Evolutionary conservation across 2,888 invertebrate genomes (phyloP), one percentile per base, ranked within the genome.

Genomic region (Calephelis perditalis): DNA sequence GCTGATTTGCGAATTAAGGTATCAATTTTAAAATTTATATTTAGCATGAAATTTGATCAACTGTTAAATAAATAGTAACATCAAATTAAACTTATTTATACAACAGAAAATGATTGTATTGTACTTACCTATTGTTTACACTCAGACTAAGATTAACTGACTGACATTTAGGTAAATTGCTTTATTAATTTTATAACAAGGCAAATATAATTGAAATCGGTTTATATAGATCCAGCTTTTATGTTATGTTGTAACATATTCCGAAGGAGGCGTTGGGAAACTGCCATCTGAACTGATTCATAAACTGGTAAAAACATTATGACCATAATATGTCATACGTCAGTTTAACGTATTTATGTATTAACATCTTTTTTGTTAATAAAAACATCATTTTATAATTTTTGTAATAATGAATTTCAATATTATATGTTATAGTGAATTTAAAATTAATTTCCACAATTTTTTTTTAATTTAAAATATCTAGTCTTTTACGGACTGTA

Each of bases 101-200:
- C n/a, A 40, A 7, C 26, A 26, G 26, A 40, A 47, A 40, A 36
- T 45, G 12, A 56, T 26, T 58, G 56, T 60, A 58, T 62, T 62
- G 36, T 58, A 58, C 26, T 67, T 62, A 60, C 63, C 60, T 62
- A 61, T 60, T 61, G 61, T 68, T 73, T 68, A 74, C 68, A 72
- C 74, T 77, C 71, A 67, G 70, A 72, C 65, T 76, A 76, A 74
- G 71, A 68, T 77, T 84, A 78, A 82, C 78, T 75, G 84, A 84
- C 82, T 83, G 85, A 85, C 79, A 68, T 79, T 75, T 73, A 72
- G 66, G 71, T 76, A 74, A 73, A 73, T 67, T 69, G 68, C 72
- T 75, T 75, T 73, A 72, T 71, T 67, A 67, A 70, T 69, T 68
- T 71, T 69, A 63, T 69, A 59, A 60, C 65, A 63, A 70, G 66